phyloP scores from a whole-genome alignment of 2,797 vertebrate genomes.

The Eulemur mongoz region DNA sequence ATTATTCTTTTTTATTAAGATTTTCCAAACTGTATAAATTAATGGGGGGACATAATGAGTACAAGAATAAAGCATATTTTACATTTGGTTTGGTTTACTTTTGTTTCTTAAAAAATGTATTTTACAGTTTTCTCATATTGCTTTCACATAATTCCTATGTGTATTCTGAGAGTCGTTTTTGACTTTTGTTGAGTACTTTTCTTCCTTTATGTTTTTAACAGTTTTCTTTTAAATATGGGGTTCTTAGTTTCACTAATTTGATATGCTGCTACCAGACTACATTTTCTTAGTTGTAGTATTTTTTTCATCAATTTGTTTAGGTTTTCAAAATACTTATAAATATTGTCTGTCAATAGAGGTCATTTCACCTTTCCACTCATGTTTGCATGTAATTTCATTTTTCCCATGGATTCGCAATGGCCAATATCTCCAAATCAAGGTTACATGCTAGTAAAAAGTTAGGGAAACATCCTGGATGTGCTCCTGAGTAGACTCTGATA shows the following conservation, averaged over 20 bases:
- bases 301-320: background rate
- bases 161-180: background rate
- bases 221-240: background rate
- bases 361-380: background rate
- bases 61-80: background rate
- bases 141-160: background rate
- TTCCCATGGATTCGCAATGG: background rate
- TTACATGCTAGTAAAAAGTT: background rate
- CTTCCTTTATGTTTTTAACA: background rate
- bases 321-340: background rate
- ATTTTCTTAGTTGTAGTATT: background rate
- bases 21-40: background rate
- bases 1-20: background rate
- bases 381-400: background rate
- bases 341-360: background rate
- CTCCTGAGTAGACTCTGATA: background rate
- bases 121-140: background rate
- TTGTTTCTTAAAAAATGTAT: background rate
- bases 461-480: background rate
- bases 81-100: background rate
- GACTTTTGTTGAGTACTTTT: background rate
- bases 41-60: background rate
- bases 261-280: background rate
- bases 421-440: background rate
- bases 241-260: background rate